A percentile compares a stretch with the other conserved stretches of the same genome.
phyloP scores from a whole-genome alignment of 1,140 invertebrate genomes.

The Pseudomyrmex sp. region DNA sequence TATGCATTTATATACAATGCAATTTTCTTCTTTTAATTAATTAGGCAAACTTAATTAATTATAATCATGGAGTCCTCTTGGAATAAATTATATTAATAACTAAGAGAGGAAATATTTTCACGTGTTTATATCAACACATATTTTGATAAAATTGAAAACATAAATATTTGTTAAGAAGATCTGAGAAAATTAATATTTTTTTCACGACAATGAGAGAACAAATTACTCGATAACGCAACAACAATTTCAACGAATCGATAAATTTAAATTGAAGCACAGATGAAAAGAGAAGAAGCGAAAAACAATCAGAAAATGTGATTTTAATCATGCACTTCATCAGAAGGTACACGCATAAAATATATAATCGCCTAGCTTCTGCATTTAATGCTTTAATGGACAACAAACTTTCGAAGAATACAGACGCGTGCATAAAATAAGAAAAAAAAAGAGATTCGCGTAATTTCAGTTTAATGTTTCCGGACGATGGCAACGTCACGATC shows the following conservation, averaged over 20 bases:
- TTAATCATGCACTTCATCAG: background rate
- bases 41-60: background rate
- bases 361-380: background rate
- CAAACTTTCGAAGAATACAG: background rate
- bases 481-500: no score
- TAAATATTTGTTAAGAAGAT: conserved; percentile 13
- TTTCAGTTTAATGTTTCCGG: no score
- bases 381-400: conserved; percentile 18
- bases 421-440: background rate
- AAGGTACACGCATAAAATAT: background rate
- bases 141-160: background rate
- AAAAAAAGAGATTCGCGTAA: no score
- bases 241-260: background rate
- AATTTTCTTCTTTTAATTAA: background rate
- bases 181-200: background rate
- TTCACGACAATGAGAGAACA: background rate
- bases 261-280: background rate
- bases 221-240: background rate
- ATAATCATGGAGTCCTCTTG: no score
- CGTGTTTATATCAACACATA: background rate
- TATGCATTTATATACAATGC: no score
- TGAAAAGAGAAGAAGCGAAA: background rate
- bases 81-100: background rate
- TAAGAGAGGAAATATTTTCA: no score
- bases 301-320: background rate